Conservation (phyloP, 2,797 vertebrate genomes). For the Oreochromis grahami region DNA sequence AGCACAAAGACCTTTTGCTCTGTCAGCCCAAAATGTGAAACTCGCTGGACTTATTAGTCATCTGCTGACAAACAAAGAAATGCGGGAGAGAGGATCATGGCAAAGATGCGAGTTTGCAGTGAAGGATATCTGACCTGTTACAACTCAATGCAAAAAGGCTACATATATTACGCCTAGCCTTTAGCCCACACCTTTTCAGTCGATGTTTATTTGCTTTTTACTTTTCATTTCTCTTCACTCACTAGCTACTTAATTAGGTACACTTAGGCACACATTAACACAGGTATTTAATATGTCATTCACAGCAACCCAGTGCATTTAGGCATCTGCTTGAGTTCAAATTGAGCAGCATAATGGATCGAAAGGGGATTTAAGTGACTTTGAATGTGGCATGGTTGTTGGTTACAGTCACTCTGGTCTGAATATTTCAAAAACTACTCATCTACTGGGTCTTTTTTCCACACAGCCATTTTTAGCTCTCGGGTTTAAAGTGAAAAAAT, state of each 20-base stretch:
- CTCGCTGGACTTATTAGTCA: not conserved
- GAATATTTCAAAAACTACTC: not conserved
- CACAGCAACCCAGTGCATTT: not conserved
- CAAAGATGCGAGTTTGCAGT: not conserved
- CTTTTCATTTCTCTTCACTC: accelerated
- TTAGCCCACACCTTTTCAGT: not conserved
- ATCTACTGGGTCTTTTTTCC: not conserved
- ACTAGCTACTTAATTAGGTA: not conserved
- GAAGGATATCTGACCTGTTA: not conserved
- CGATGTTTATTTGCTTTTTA: not conserved
- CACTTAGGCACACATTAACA: not conserved
- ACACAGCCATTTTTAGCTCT: not conserved
- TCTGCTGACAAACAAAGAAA: not conserved
- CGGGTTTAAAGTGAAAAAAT: not conserved
- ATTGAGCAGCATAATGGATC: not conserved
- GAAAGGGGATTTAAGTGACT: not conserved
- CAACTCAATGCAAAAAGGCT: not conserved
- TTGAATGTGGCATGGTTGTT: accelerated
- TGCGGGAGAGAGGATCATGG: not conserved
- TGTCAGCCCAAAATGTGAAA: not conserved
- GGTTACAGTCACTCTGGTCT: too few species aligned
- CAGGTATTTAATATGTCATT: not conserved
- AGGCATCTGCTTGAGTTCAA: not conserved
- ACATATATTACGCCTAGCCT: not conserved
- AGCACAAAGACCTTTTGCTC: not conserved